Percentiles rank a stretch among this genome's conserved stretches.
Evolutionary conservation across 2,888 invertebrate genomes (phyloP).

Genomic region (Pteria penguin): DNA sequence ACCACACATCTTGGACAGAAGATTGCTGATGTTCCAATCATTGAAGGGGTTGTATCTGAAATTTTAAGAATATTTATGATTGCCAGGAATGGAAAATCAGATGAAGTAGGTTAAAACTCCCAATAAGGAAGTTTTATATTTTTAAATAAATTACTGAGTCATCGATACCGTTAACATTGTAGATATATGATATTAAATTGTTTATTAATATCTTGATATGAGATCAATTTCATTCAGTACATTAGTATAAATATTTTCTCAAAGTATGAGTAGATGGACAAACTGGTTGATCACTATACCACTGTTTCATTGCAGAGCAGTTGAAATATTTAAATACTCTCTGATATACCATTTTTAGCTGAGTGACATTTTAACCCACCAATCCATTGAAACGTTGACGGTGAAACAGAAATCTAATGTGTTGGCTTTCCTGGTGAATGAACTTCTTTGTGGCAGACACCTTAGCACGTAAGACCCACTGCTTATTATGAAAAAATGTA

Average conservation of each 20-base stretch:
- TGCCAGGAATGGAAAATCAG: constrained; percentile 84
- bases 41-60: constrained; percentile 94
- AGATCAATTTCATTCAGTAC: too few species aligned
- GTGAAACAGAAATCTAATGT: constrained; percentile 93
- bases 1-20: constrained; percentile 95
- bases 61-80: constrained; percentile 94
- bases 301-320: neutral
- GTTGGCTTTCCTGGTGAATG: constrained; percentile 95
- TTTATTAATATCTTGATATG: too few species aligned
- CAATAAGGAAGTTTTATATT: too few species aligned
- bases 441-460: constrained; percentile 94
- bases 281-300: neutral
- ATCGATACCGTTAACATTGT: too few species aligned
- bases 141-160: too few species aligned
- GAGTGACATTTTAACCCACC: constrained; percentile 85
- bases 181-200: too few species aligned
- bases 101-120: too few species aligned
- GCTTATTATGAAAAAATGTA: too few species aligned
- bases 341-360: constrained; percentile 67
- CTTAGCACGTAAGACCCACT: constrained; percentile 85
- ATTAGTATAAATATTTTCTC: too few species aligned
- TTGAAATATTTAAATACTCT: neutral
- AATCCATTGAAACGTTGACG: constrained; percentile 91
- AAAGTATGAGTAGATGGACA: too few species aligned
- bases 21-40: constrained; percentile 89